Evolutionary conservation across 2,888 invertebrate genomes (phyloP), one percentile per base, ranked within the genome.

Genomic region (Meghimatium bilineatum): DNA sequence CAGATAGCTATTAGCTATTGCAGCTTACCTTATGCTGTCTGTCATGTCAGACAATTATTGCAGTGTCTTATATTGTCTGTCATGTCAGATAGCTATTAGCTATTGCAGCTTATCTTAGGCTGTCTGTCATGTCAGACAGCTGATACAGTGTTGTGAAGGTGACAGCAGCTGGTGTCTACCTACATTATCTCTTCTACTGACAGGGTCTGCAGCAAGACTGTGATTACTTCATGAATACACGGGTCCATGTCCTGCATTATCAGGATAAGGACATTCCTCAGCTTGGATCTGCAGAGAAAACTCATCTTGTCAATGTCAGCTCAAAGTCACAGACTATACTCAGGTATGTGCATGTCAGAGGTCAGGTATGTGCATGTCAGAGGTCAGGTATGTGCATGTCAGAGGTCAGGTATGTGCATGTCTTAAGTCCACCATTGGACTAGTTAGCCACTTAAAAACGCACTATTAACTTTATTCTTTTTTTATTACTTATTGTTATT

Each of bases 171-270:
- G 44, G 12, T 44, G 44, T 44, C 12, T 12, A 8, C 44, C 44
- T 44, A 6, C 26, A n/a, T 63, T 10, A n/a, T 5, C 2, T n/a
- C 1, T 20, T 23, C 29, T 26, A 20, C 44, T 69, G 23, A 12
- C 72, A 84, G 84, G 84, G 84, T 34, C 56, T 84, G 14, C 74
- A 72, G 26, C 17, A 32, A 17, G 49, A 72, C 10, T 83, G 83
- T 63, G 49, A 72, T 32, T 84, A 84, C 44, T 80, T 36, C 80
- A 20, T 84, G 60, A 75, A 66, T 3, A 72, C 36, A 17, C 44
- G 29, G 5, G 74, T 75, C 34, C 67, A 6, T 1, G 49, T 75
- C 52, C 29, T 67, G 49, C 67, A 75, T 49, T 80, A 75, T 49
- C 14, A 26, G 44, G 84, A 84, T 12, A 67, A 49, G n/a, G 56